Evolutionary conservation across 2,888 invertebrate genomes (phyloP), one percentile per base, ranked within the genome.

Genomic region (Tanypteryx hageni): DNA sequence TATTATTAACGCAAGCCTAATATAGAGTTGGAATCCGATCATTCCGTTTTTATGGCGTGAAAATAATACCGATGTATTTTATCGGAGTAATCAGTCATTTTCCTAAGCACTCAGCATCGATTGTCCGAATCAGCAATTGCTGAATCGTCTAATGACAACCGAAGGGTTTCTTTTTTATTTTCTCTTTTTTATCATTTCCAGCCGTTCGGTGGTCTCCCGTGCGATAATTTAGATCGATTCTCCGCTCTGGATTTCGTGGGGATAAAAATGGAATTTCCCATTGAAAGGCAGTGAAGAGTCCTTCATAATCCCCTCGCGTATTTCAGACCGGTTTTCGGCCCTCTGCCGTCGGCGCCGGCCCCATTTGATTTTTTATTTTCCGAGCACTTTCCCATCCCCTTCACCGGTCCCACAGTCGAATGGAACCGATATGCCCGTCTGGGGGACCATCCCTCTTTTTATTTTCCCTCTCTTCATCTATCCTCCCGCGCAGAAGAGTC

Each of bases 341-440:
- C 89, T 64, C 83, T 16, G 18, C 83, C 7, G 16, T 16, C 83
- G 56, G 3, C 89, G 89, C 22, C 22, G 31, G 61, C n/a, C 64
- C 44, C 27, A 16, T 56, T 68, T 44, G 14, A 57, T 57, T 89
- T 89, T 89, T 89, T 86, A 61, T 61, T 64, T 59, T 64, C 18
- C 89, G 89, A 89, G 27, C 31, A n/a, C 61, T 68, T 18, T 68
- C 68, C 9, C 18, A 44, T 5, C 44, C 44, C 44, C 44, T 44
- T 44, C 44, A 44, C 44, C 44, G 44, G 44, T 44, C 68, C 18
- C 18, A 59, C 61, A 31, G 86, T 86, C 86, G 86, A 61, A 86
- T 86, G 86, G 61, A 86, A 86, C 61, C 86, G 86, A 86, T 64
- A 89, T 56, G 89, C 89, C 89, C 89, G 89, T 89, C 89, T 89